Evolutionary conservation across 2,888 invertebrate genomes (phyloP), one percentile per base, ranked within the genome.

Genomic region (Ctenicera cuprea): DNA sequence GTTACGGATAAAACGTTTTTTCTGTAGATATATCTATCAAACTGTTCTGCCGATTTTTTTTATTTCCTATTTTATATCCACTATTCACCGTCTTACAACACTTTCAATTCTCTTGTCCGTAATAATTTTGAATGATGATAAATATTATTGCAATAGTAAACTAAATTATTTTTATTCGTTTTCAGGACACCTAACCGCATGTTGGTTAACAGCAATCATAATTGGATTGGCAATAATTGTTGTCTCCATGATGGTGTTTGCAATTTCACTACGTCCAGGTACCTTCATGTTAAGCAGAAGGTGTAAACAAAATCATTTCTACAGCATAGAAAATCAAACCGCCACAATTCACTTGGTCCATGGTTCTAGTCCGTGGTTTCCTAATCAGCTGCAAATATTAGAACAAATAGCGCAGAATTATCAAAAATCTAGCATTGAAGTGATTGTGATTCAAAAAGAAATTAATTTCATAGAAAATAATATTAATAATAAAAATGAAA

Each of bases 281-380:
- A 20, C 72, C 9, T 52, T 70, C 37, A 48, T 67, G 43, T 54
- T 78, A 26, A 73, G 76, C 18, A 65, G 77, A 18, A 66, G 75
- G 73, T 80, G 77, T 45, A 71, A 72, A 72, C 76, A 69, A 3
- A 26, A 18, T 4, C 65, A 71, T 59, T 5, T 41, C 2, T 43
- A 18, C 33, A 4, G 63, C 16, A 59, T 43, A 16, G 18, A n/a
- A 12, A 52, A 83, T 30, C 79, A 80, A 41, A 84, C 84, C 62
- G 77, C 77, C 41, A 85, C 83, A 48, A 81, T 87, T 20, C 85
- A 86, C 76, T 77, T 87, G 38, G 83, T 86, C 0, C 86, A 87
- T 73, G 77, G 82, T 3, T 79, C 80, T 8, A 67, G 78, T 12
- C 76, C 78, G 20, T 83, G 83, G 82, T 78, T 81, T 8, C 79